Evolutionary conservation across 2,888 invertebrate genomes (phyloP), one percentile per base, ranked within the genome.

Genomic region (Heliconius ismenius): DNA sequence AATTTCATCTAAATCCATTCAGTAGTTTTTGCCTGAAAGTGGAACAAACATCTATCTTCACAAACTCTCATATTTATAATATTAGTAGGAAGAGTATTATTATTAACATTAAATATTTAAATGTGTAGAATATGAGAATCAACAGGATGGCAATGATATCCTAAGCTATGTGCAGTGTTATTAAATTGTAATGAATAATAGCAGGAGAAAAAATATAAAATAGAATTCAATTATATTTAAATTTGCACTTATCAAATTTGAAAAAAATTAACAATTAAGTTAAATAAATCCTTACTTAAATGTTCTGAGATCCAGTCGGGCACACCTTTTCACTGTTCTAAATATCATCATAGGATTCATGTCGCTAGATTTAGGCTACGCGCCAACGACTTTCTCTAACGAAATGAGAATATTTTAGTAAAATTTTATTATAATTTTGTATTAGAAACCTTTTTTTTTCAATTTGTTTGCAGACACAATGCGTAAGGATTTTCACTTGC

Each of bases 371-470:
- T 76, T 72, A 74, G 76, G 65, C 63, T 80, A 62, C 79, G 78
- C 80, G 78, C 77, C 81, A 80, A 80, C 76, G 69, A 79, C 81
- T 80, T 80, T 80, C 81, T 80, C 81, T 76, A n/a, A 62, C 62
- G 1, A 39, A 62, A 43, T 60, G 72, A 54, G 36, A 68, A 62
- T 77, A 39, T 58, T 62, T 70, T 67, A 67, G 39, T 21, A 67
- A 67, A 39, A 24, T 24, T 67, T 67, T 67, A 24, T 24, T 67
- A 13, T 24, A n/a, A 26, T 39, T 39, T 24, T 65, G 21, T 67
- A 6, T 67, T 67, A 24, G 4, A 24, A 39, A 7, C 24, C 24
- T 67, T 39, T 4, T 39, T 32, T 2, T 24, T 24, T 13, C 2
- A 36, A 11, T 39, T 39, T 11, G 6, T 65, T 36, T 65, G n/a